Evolutionary conservation across 53 echinoderm and acorn worm species (phyloP).

Genomic region (Pentamera pediparva): DNA sequence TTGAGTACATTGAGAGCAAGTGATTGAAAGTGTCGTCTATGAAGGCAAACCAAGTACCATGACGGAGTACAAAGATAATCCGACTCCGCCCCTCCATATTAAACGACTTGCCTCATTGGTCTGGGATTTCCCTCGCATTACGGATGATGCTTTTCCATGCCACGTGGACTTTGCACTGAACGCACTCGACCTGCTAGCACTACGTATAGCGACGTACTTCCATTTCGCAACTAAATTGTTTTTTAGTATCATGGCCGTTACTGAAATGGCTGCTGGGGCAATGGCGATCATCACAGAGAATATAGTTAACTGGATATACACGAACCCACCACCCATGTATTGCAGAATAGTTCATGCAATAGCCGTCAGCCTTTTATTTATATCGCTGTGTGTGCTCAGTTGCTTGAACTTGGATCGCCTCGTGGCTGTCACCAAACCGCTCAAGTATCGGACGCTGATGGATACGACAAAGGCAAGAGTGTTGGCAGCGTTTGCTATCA

Average conservation of each 20-base stretch:
- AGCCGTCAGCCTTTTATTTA: not conserved
- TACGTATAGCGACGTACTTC: not conserved
- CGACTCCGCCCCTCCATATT: no score
- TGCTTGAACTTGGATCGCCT: slow-evolving; percentile 8
- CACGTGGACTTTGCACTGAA: not conserved
- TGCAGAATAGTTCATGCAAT: not conserved
- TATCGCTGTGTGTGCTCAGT: slow-evolving; percentile 1
- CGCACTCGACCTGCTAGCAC: not conserved
- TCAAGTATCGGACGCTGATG: not conserved
- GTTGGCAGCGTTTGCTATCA: not conserved
- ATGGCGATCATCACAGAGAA: not conserved
- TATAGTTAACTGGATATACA: not conserved
- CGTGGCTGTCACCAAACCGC: not conserved
- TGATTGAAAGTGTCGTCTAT: no score
- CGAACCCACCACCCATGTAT: not conserved
- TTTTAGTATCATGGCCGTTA: not conserved
- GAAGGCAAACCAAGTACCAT: no score
- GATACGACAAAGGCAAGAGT: not conserved
- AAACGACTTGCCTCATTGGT: no score
- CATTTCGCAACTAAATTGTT: slow-evolving; percentile 4
- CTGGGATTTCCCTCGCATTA: no score
- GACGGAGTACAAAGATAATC: no score
- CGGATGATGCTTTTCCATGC: not conserved
- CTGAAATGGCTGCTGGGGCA: not conserved
- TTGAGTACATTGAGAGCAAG: no score